Percentiles rank a stretch among this genome's conserved stretches.
Conservation (phyloP, 2,888 invertebrate species). For the Hecatera dysodea region DNA sequence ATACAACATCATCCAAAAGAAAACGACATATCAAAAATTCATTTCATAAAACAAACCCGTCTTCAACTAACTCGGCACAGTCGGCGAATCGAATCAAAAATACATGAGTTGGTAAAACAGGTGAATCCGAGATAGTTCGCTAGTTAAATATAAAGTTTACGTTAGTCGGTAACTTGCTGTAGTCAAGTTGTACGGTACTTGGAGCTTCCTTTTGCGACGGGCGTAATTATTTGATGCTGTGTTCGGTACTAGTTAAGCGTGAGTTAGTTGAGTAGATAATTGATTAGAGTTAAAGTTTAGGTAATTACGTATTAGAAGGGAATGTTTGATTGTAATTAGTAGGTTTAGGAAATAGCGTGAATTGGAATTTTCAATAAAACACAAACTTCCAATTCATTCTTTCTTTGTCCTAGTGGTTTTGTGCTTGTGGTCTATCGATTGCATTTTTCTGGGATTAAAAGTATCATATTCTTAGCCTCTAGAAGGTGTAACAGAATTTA, state of each 20-base stretch:
- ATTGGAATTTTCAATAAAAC: no score
- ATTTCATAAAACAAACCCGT: constrained; percentile 40
- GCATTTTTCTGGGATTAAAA: no score
- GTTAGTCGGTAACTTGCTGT: constrained; percentile 39
- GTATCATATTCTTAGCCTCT: no score
- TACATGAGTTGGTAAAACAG: constrained; percentile 55
- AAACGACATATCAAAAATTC: constrained; percentile 4
- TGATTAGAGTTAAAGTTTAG: constrained; percentile 2
- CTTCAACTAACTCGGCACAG: constrained; percentile 16
- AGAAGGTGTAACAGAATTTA: no score
- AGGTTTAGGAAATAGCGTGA: no score
- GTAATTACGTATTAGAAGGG: constrained; percentile 10
- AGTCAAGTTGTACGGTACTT: constrained; percentile 37
- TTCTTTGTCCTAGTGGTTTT: no score
- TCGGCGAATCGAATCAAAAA: constrained; percentile 59
- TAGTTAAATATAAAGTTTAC: constrained; percentile 53
- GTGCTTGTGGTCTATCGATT: no score
- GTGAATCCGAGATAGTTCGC: constrained; percentile 51
- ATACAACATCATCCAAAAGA: not conserved
- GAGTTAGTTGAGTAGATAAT: constrained; percentile 10
- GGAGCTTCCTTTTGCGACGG: constrained; percentile 20
- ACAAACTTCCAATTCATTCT: no score
- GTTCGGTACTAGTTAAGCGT: constrained; percentile 25
- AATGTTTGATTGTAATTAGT: not conserved
- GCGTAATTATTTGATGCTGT: constrained; percentile 46